phyloP scores from a whole-genome alignment of 2,888 invertebrate species.

The Xylocampa areola region DNA sequence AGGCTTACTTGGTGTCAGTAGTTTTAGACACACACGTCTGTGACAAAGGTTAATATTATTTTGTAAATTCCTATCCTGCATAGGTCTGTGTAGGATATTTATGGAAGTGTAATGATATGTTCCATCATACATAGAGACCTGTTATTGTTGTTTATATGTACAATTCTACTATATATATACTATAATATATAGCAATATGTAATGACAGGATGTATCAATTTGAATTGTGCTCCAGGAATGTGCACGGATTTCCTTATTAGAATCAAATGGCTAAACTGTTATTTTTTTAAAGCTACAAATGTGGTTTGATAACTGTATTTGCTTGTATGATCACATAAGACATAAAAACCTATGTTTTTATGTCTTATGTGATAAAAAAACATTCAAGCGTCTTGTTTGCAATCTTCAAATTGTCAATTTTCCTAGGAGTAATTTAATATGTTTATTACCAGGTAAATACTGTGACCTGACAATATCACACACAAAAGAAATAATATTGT shows the following conservation, averaged over 20 bases:
- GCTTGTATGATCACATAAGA: slow-evolving; percentile 1
- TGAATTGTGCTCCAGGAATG: slow-evolving; percentile 45
- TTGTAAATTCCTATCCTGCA: too few species aligned
- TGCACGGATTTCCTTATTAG: slow-evolving; percentile 54
- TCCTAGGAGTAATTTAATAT: too few species aligned
- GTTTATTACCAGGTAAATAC: too few species aligned
- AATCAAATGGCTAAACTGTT: slow-evolving; percentile 1
- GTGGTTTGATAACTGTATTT: background rate
- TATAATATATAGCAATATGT: slow-evolving; percentile 26
- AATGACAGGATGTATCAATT: slow-evolving; percentile 67
- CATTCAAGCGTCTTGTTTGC: slow-evolving; percentile 20
- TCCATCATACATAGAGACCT: too few species aligned
- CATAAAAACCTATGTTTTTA: slow-evolving; percentile 27
- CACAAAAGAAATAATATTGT: too few species aligned
- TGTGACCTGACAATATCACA: too few species aligned
- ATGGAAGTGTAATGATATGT: too few species aligned
- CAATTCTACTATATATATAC: slow-evolving; percentile 6
- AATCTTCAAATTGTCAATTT: slow-evolving; percentile 18
- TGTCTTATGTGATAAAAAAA: slow-evolving; percentile 1
- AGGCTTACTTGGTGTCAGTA: too few species aligned
- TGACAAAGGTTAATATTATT: too few species aligned
- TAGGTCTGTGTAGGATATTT: too few species aligned
- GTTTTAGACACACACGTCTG: too few species aligned
- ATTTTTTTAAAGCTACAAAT: background rate
- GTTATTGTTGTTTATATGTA: background rate